Conservation (phyloP, 2,888 invertebrate species). For the Tigriopus californicus region DNA sequence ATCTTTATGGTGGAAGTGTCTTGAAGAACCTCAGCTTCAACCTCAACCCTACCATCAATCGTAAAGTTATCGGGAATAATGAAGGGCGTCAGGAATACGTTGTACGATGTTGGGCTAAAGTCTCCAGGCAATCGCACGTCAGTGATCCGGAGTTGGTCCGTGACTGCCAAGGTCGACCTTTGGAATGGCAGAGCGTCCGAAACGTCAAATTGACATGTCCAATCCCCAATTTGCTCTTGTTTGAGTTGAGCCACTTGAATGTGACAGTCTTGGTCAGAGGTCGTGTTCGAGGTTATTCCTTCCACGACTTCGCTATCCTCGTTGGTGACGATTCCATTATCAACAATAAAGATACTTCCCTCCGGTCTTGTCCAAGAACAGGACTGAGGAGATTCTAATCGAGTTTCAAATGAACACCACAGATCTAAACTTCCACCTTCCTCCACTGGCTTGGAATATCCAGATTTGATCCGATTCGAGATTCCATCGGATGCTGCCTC, state of each 20-base stretch:
- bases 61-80: slow-evolving; percentile 18
- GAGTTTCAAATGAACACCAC: too few relatives aligned
- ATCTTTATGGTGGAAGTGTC: slow-evolving; percentile 46
- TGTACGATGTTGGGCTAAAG: neutral
- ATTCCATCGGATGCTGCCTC: too few relatives aligned
- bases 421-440: too few relatives aligned
- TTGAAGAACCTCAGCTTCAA: slow-evolving; percentile 36
- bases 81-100: slow-evolving; percentile 16
- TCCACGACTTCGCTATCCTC: too few relatives aligned
- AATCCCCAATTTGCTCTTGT: neutral
- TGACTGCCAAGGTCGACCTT: neutral
- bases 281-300: too few relatives aligned
- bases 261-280: neutral
- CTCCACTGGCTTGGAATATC: too few relatives aligned
- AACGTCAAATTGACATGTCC: neutral
- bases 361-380: neutral
- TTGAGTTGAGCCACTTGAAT: neutral
- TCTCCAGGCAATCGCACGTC: neutral
- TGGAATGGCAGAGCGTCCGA: neutral
- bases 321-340: neutral
- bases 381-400: neutral
- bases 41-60: slow-evolving; percentile 18
- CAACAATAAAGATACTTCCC: neutral
- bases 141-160: neutral
- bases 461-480: too few relatives aligned